These are phyloP conservation scores for Aphaenogaster ashmeadi DNA, from an alignment of 1,140 invertebrate genomes.

Conservation along the genomic window DNA sequence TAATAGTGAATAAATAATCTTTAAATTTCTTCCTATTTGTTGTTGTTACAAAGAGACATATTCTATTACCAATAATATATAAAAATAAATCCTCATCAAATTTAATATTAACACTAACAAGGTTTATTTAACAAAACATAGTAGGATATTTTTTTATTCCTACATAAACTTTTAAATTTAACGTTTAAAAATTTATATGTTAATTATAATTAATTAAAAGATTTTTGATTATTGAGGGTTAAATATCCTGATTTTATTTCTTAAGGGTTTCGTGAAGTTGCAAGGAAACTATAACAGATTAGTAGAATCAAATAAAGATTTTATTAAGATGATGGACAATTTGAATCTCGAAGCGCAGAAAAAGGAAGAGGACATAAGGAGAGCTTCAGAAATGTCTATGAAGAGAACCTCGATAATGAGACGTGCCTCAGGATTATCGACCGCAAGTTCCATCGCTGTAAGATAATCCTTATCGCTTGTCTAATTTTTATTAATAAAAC, in stretches of 20 bases:
- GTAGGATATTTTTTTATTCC: not conserved
- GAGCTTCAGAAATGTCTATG: constrained; percentile 15
- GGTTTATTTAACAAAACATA: not conserved
- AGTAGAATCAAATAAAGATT: constrained; percentile 87
- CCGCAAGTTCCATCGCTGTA: constrained; percentile 13
- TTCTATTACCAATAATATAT: not conserved
- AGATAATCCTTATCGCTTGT: not conserved
- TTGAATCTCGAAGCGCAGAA: constrained; percentile 77
- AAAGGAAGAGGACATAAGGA: constrained; percentile 70
- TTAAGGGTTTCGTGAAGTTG: constrained; percentile 88
- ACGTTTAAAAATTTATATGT: not conserved
- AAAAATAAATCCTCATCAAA: not conserved
- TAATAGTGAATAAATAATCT: too few relatives aligned
- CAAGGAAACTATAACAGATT: constrained; percentile 89
- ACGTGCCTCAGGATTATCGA: not conserved
- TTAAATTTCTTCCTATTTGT: too few relatives aligned
- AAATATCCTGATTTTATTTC: constrained; percentile 16
- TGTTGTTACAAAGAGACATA: not conserved
- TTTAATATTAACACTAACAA: not conserved
- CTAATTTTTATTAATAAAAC: not conserved
- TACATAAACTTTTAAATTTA: not conserved
- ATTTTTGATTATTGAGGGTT: not conserved
- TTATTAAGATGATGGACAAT: constrained; percentile 81
- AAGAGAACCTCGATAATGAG: constrained; percentile 34
- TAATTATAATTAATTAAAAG: not conserved